Base-by-base conservation (phyloP, 2,888 invertebrate species). In the Drosophila paracracens region DNA sequence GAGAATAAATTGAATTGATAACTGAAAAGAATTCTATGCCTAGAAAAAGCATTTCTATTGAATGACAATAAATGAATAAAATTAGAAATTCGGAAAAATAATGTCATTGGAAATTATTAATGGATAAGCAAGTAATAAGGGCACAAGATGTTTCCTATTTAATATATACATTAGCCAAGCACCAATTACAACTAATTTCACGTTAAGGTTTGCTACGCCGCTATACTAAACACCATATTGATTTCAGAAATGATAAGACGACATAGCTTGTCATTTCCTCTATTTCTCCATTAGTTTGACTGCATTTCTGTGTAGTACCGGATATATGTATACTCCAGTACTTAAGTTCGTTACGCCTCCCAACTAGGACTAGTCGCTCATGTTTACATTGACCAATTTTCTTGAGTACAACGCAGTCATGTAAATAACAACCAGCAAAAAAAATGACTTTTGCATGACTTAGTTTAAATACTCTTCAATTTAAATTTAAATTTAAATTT, bases 261-360 rank as follows among this genome's bases (percentile, higher is more conserved):
- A 56, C 36, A 43, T 21, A 31, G 51, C 35, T 27, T 59, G 51
- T 76, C 61, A 70, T 80, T 73, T 64, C 54, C 72, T 36, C 13
- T 29, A 46, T 53, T 53, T 6, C 46, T 4, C 25, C 57, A 66
- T 53, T 70, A 35, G 29, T 36, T 35, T 2, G 40, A 11, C 27
- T 7, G 6, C 18, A n/a, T 48, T 59, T 27, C 18, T 27, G 10
- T 25, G 5, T 48, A 48, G 29, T 53, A 58, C 52, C 50, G 70
- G 74, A 74, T 70, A 64, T 74, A 74, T 70, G 61, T 74, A 51
- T 60, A 52, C 43, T 70, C 60, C 35, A 46, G 52, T 66, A 72
- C 68, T 58, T 69, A 69, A 58, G 36, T 33, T 38, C n/a, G 46
- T 40, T 40, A 50, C 50, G 50, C 52, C 57, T 43, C n/a, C 35